A percentile compares a stretch with the other conserved stretches of the same genome.
phyloP scores from a whole-genome alignment of 2,888 invertebrate species.

The Chrysolina oricalcia region DNA sequence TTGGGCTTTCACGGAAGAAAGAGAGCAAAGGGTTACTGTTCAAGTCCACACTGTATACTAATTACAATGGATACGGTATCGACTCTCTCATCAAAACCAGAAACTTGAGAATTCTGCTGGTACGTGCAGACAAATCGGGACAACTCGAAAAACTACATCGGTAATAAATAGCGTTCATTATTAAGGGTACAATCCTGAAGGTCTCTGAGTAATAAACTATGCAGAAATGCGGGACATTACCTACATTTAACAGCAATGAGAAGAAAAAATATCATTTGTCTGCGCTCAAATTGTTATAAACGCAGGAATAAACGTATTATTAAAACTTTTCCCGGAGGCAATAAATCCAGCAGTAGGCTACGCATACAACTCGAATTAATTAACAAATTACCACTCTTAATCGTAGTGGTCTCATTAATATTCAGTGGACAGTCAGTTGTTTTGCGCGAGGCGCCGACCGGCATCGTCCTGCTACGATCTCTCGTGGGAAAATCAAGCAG shows the following conservation, averaged over 20 bases:
- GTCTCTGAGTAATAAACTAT: neutral
- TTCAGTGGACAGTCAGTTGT: slow-evolving; percentile 62
- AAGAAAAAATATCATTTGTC: slow-evolving; percentile 9
- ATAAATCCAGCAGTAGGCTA: slow-evolving; percentile 40
- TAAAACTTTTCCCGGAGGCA: slow-evolving; percentile 32
- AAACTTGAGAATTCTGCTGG: slow-evolving; percentile 25
- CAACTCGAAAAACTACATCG: neutral
- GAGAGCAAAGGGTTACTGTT: no score
- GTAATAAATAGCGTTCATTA: slow-evolving; percentile 1
- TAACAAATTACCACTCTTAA: slow-evolving; percentile 65
- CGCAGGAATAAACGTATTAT: slow-evolving; percentile 37
- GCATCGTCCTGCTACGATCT: slow-evolving; percentile 37
- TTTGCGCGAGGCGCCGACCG: slow-evolving; percentile 61
- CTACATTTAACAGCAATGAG: slow-evolving; percentile 5
- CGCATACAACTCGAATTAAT: slow-evolving; percentile 62
- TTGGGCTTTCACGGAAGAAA: no score
- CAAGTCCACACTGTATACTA: no score
- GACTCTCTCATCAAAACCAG: neutral
- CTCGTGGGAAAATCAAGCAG: slow-evolving; percentile 69
- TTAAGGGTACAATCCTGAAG: neutral
- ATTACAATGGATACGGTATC: no score
- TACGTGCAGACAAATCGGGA: slow-evolving; percentile 28
- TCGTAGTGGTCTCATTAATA: slow-evolving; percentile 64
- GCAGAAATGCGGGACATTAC: slow-evolving; percentile 30
- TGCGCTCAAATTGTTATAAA: slow-evolving; percentile 29